A percentile compares a stretch with the other conserved stretches of the same genome.
Evolutionary conservation across 2,888 invertebrate species (phyloP).

Genomic region (Rhyacophila evoluta): DNA sequence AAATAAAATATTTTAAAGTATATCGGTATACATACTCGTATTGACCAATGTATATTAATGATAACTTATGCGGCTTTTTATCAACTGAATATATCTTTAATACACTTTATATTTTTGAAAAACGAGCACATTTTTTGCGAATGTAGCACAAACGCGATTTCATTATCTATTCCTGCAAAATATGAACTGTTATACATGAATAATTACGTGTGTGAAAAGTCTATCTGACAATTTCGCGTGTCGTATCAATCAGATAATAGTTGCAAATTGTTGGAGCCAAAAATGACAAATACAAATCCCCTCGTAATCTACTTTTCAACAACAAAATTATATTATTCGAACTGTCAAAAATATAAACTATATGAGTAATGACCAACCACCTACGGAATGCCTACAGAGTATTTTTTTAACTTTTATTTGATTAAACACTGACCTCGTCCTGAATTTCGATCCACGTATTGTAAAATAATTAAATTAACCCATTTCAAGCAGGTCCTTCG

Average conservation of each 20-base stretch:
- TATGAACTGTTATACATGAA: not conserved
- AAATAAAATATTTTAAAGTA: no score
- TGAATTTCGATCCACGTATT: not conserved
- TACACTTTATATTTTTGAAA: not conserved
- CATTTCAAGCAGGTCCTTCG: not conserved
- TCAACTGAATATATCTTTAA: not conserved
- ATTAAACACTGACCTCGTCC: conserved; percentile 30
- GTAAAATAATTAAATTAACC: not conserved
- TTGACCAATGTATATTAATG: no score
- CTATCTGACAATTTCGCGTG: not conserved
- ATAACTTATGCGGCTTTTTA: not conserved
- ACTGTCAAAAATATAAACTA: not conserved
- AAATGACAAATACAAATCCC: not conserved
- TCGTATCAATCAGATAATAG: not conserved
- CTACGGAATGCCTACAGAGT: not conserved
- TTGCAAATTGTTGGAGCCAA: not conserved
- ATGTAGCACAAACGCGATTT: not conserved
- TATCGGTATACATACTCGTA: no score
- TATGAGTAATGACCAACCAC: not conserved
- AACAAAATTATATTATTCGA: not conserved
- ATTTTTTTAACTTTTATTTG: not conserved
- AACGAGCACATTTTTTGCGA: not conserved
- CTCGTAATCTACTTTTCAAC: not conserved
- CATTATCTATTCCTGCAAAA: not conserved
- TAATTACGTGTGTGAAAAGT: not conserved